phyloP scores from a whole-genome alignment of 53 echinoderm and acorn worm genomes.

The Hippasteria phrygiana region DNA sequence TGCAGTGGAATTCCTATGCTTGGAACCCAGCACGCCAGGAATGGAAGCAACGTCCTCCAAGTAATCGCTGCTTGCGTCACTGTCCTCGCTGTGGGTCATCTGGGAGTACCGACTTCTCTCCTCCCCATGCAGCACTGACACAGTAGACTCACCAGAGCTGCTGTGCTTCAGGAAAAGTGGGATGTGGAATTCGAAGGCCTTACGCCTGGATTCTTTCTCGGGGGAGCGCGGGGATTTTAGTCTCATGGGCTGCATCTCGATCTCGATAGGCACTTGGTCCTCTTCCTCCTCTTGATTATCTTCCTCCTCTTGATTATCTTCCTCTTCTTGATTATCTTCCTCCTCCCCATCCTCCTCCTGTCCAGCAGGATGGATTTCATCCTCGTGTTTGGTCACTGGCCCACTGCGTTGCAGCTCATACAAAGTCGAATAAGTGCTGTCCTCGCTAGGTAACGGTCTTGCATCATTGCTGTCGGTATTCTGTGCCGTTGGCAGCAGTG shows the following conservation, averaged over 20 bases:
- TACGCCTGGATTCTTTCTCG: constrained; percentile 33
- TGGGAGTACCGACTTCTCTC: background rate
- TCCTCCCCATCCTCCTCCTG: background rate
- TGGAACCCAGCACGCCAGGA: background rate
- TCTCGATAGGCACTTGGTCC: constrained; percentile 25
- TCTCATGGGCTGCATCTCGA: constrained; percentile 52
- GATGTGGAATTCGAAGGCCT: constrained; percentile 48
- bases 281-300: background rate
- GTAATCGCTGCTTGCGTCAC: constrained; percentile 18
- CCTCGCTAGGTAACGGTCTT: background rate
- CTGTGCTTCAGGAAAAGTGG: constrained; percentile 45
- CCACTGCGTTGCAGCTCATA: background rate
- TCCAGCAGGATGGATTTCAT: background rate
- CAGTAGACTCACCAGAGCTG: constrained; percentile 33
- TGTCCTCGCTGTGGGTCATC: constrained; percentile 16
- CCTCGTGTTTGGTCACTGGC: background rate
- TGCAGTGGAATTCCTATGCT: background rate
- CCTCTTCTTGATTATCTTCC: background rate
- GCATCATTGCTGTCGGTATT: background rate
- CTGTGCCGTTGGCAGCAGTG: background rate
- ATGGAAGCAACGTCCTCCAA: background rate
- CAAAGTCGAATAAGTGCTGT: background rate
- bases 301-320: background rate
- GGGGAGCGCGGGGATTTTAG: background rate
- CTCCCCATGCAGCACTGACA: background rate